A percentile compares a stretch with the other conserved stretches of the same genome.
phyloP scores from a whole-genome alignment of 37 sponge, comb jelly and placozoan species.

The Oopsacas minuta region DNA sequence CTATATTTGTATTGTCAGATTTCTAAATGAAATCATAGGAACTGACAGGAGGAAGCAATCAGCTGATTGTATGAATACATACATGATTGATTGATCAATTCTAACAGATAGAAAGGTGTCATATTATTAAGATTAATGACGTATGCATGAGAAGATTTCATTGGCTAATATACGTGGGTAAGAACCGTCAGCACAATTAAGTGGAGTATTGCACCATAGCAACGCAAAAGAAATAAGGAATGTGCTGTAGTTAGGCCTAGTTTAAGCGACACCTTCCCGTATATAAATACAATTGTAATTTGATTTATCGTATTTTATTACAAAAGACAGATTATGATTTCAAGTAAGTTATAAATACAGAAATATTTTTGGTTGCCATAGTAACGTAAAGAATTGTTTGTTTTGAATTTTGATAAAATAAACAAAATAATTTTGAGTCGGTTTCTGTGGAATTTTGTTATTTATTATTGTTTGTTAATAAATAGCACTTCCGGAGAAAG shows the following conservation, averaged over 20 bases:
- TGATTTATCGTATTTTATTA: conserved; percentile 1
- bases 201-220: background rate
- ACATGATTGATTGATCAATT: no score
- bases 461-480: background rate
- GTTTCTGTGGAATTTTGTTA: no score
- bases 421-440: no score
- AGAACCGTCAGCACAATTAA: background rate
- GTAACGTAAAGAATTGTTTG: no score
- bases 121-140: background rate
- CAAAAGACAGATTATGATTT: background rate
- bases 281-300: background rate
- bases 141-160: background rate
- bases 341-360: background rate
- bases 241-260: conserved; percentile 19
- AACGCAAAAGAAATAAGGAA: background rate
- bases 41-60: no score
- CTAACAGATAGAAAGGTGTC: background rate
- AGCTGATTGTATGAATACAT: no score
- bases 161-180: background rate
- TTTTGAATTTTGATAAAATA: no score
- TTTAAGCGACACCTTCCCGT: background rate
- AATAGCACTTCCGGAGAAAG: background rate
- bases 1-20: no score
- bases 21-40: no score
- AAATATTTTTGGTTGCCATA: background rate